phyloP scores from a whole-genome alignment of 2,888 invertebrate species.

The Pogonocherus hispidulus region DNA sequence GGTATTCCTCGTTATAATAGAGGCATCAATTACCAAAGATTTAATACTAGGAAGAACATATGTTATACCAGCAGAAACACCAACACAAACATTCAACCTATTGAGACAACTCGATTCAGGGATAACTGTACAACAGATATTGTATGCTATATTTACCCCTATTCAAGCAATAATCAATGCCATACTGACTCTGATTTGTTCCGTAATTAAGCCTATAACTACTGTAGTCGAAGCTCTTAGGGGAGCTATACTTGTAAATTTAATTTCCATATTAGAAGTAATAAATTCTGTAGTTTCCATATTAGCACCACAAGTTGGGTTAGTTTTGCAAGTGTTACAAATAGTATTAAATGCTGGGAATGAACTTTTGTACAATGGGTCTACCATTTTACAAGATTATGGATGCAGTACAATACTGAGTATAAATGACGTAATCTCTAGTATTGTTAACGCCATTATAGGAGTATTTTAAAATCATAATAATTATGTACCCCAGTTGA shows the following conservation, averaged over 20 bases:
- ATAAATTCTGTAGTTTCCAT: conserved; percentile 3
- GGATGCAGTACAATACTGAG: conserved; percentile 9
- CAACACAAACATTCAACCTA: neutral
- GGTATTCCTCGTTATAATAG: neutral
- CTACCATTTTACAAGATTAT: neutral
- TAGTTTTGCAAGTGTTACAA: neutral
- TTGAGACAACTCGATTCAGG: neutral
- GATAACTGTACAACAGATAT: conserved; percentile 5
- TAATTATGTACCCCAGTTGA: too few species aligned
- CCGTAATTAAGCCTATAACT: neutral
- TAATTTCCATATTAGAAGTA: neutral
- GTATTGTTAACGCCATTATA: conserved; percentile 10
- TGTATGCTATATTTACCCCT: neutral
- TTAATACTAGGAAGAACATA: conserved; percentile 1
- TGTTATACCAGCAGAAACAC: neutral
- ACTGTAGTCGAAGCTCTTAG: neutral
- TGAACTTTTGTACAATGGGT: conserved; percentile 11
- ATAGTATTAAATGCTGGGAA: conserved; percentile 15
- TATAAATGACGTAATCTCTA: conserved; percentile 15
- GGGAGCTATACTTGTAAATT: neutral
- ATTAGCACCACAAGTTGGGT: conserved; percentile 2
- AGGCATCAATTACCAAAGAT: neutral
- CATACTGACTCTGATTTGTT: conserved; percentile 2
- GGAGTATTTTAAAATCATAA: conserved; percentile 10
- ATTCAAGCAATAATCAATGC: neutral